Evolutionary conservation across 2,888 invertebrate genomes (phyloP).

Genomic region (Lithophane semibrunnea): DNA sequence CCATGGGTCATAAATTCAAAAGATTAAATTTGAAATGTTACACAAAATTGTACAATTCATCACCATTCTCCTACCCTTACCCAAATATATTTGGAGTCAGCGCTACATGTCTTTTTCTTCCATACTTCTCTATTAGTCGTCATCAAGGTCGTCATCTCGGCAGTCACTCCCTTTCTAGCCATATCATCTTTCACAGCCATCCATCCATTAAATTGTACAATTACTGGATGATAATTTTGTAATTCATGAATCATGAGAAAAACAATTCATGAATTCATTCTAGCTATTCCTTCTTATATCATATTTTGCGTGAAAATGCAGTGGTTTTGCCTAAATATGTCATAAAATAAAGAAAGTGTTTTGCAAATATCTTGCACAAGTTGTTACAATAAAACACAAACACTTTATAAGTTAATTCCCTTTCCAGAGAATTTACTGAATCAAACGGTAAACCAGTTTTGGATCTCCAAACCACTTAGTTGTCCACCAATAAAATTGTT

Average conservation of each 20-base stretch:
- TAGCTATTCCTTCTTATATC: neutral
- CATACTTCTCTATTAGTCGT: too few relatives aligned
- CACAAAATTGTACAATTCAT: constrained; percentile 1
- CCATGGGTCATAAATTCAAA: constrained; percentile 22
- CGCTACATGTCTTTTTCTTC: too few relatives aligned
- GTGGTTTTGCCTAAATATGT: neutral
- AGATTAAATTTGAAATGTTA: constrained; percentile 31
- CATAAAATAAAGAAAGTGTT: neutral
- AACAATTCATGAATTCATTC: neutral
- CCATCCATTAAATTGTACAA: too few relatives aligned
- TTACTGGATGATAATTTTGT: neutral
- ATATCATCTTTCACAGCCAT: too few relatives aligned
- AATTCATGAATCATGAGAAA: neutral
- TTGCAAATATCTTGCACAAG: constrained; percentile 2
- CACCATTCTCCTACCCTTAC: too few relatives aligned
- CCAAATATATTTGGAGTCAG: too few relatives aligned
- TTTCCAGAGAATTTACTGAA: neutral
- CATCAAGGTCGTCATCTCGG: too few relatives aligned
- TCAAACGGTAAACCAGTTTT: neutral
- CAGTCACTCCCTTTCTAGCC: too few relatives aligned
- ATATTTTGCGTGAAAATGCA: neutral
- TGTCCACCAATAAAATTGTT: neutral
- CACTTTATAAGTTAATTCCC: neutral
- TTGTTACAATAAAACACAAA: neutral
- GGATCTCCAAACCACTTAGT: neutral